A percentile compares a stretch with the other conserved stretches of the same genome.
Evolutionary conservation across 2,888 invertebrate species (phyloP).

Genomic region (Synergus gifuensis): DNA sequence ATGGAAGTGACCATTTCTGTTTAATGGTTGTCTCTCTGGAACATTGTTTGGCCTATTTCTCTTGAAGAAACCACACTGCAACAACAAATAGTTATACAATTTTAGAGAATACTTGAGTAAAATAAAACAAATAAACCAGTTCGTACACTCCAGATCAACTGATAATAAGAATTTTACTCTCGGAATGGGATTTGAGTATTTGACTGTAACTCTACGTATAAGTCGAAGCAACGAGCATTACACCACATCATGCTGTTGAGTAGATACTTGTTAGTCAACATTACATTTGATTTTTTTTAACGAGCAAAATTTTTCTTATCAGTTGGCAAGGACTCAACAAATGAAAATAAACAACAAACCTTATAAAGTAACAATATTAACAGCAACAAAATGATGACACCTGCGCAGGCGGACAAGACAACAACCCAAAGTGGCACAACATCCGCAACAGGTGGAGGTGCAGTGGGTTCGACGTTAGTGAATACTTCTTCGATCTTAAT

Average conservation of each 20-base stretch:
- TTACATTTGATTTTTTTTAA: no score
- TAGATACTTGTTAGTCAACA: no score
- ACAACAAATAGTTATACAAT: slow-evolving; percentile 55
- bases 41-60: slow-evolving; percentile 90
- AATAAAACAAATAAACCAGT: neutral
- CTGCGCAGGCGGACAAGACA: slow-evolving; percentile 89
- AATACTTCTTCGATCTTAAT: slow-evolving; percentile 85
- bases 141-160: no score
- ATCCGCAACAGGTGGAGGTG: slow-evolving; percentile 82
- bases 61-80: slow-evolving; percentile 95
- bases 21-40: slow-evolving; percentile 91
- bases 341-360: slow-evolving; percentile 79
- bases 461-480: slow-evolving; percentile 84
- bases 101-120: neutral
- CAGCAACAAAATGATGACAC: slow-evolving; percentile 87
- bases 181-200: no score
- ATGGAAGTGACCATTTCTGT: slow-evolving; percentile 83
- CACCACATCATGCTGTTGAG: no score
- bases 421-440: slow-evolving; percentile 92
- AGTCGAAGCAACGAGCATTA: no score
- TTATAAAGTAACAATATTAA: slow-evolving; percentile 90
- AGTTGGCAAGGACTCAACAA: neutral
- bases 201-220: no score
- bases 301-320: no score
- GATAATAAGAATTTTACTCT: no score